Percentiles rank a stretch among this genome's conserved stretches.
Evolutionary conservation across 2,888 invertebrate species (phyloP).

Genomic region (Ophioninae sp.): DNA sequence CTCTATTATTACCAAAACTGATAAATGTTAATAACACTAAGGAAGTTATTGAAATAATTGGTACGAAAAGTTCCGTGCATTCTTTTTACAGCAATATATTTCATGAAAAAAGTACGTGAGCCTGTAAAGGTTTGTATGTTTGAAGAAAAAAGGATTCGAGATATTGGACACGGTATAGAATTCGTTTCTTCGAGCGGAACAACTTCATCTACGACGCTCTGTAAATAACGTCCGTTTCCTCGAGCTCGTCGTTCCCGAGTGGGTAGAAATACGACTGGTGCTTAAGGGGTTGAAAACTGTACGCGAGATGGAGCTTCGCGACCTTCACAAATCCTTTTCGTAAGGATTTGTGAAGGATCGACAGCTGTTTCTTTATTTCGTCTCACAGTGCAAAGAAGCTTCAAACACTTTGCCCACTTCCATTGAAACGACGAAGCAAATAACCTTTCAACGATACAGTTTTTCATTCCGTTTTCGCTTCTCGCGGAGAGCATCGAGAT

Average conservation of each 20-base stretch:
- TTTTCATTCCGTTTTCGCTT: not conserved
- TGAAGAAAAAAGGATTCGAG: constrained; percentile 16
- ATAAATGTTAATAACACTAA: not conserved
- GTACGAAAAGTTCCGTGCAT: not conserved
- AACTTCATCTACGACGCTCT: constrained; percentile 52
- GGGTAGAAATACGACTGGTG: not conserved
- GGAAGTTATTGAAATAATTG: not conserved
- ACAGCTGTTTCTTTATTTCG: constrained; percentile 62
- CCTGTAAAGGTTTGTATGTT: constrained; percentile 5
- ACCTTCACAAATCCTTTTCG: constrained; percentile 25
- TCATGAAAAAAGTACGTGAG: constrained; percentile 16
- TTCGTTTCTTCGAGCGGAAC: constrained; percentile 48
- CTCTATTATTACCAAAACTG: not conserved
- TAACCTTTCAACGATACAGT: constrained; percentile 28
- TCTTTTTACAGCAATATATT: constrained; percentile 21
- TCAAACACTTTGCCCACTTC: constrained; percentile 26
- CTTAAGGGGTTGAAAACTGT: not conserved
- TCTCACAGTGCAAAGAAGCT: constrained; percentile 47
- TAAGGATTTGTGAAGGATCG: constrained; percentile 57
- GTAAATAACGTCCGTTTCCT: constrained; percentile 58
- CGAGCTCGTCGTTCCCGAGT: constrained; percentile 20
- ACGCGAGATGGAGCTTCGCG: constrained; percentile 11
- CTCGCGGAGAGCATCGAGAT: constrained; percentile 12
- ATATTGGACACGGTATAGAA: constrained; percentile 11
- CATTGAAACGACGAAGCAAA: constrained; percentile 37